These are phyloP conservation scores for Argyrosomus japonicus DNA, from an alignment of 2,113 vertebrate species.

Conservation along the genomic window DNA sequence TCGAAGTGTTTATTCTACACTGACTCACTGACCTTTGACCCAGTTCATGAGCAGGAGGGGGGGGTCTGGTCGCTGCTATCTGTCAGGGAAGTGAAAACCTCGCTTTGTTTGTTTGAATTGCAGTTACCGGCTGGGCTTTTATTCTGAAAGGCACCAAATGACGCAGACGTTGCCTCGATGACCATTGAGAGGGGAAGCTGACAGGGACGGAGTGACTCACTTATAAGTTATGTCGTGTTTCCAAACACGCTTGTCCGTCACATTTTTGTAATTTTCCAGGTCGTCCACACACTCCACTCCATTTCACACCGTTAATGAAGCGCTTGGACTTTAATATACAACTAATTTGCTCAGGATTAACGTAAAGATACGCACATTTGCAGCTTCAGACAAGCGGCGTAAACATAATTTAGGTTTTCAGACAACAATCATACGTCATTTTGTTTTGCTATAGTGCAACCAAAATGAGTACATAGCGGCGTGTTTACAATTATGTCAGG, in stretches of 20 bases:
- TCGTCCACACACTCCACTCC: not conserved
- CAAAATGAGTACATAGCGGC: conserved; percentile 4
- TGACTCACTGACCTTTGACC: conserved; percentile 41
- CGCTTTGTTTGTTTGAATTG: not conserved
- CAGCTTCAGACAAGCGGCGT: not conserved
- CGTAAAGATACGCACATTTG: not conserved
- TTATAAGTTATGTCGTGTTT: conserved; percentile 6
- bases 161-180: not conserved
- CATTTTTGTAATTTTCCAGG: not conserved
- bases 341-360: not conserved
- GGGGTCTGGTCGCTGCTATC: not conserved
- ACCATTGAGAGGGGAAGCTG: not conserved
- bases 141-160: conserved; percentile 14
- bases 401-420: conserved; percentile 8
- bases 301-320: not conserved
- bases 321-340: not conserved
- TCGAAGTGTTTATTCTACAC: not conserved
- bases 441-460: conserved; percentile 27
- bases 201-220: conserved; percentile 7
- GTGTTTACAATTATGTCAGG: conserved; percentile 22
- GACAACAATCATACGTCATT: conserved; percentile 1
- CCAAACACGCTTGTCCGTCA: not conserved
- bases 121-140: conserved; percentile 29
- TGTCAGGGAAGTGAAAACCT: conserved; percentile 20
- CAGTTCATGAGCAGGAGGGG: not conserved